phyloP scores from a whole-genome alignment of 2,797 vertebrate species.

The Acipenser transmontanus region DNA sequence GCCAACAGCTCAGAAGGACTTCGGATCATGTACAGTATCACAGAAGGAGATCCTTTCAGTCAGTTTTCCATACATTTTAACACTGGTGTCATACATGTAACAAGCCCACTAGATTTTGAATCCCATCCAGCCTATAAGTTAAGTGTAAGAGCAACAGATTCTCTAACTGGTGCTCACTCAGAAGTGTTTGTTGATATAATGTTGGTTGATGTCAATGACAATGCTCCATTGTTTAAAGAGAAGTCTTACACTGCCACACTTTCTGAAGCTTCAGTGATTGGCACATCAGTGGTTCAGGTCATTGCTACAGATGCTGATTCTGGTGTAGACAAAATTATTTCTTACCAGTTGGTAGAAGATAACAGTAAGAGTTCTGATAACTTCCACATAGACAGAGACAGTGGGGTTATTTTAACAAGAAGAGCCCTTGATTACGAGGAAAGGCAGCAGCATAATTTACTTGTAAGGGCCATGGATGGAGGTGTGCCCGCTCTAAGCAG shows the following conservation, averaged over 20 bases:
- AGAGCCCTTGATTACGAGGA: conserved; percentile 81
- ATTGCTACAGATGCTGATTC: conserved; percentile 78
- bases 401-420: conserved; percentile 74
- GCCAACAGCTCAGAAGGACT: conserved; percentile 90
- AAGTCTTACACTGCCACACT: conserved; percentile 68
- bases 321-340: conserved; percentile 76
- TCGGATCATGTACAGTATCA: conserved; percentile 88
- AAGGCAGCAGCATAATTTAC: conserved; percentile 64
- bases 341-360: conserved; percentile 80
- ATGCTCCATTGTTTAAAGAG: conserved; percentile 73
- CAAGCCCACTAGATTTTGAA: conserved; percentile 86
- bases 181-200: conserved; percentile 93
- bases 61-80: conserved; percentile 94
- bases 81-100: conserved; percentile 84
- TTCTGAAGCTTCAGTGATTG: conserved; percentile 85
- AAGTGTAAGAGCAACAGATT: conserved; percentile 84
- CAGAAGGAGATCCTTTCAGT: conserved; percentile 86
- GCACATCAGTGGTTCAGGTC: conserved; percentile 75
- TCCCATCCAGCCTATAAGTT: conserved; percentile 92
- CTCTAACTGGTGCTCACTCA: conserved; percentile 79
- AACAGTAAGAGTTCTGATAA: conserved; percentile 64
- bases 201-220: conserved; percentile 91
- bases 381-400: conserved; percentile 79
- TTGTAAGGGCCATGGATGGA: conserved; percentile 74
- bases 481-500: conserved; percentile 84